Conservation (phyloP, 2,888 invertebrate genomes). For the Axea sp. region DNA sequence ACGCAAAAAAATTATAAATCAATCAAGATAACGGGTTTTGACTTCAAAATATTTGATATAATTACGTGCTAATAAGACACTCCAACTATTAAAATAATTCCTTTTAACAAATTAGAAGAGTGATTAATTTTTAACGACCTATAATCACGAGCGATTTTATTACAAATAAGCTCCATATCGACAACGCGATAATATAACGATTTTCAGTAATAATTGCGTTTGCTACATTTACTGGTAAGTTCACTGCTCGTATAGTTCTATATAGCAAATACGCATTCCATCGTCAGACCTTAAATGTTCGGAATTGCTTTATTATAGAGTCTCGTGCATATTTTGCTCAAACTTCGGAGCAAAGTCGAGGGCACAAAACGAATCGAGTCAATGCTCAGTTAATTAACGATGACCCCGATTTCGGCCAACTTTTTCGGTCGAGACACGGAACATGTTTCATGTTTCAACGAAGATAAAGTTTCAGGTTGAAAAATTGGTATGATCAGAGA, state of each 20-base stretch:
- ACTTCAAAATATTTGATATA: too few species aligned
- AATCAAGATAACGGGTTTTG: too few species aligned
- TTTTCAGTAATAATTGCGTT: constrained; percentile 72
- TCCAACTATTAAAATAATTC: too few species aligned
- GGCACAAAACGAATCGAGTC: constrained; percentile 52
- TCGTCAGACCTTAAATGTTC: constrained; percentile 18
- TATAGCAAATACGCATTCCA: constrained; percentile 12
- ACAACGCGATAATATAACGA: constrained; percentile 69
- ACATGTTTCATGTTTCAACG: constrained; percentile 42
- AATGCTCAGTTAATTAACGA: constrained; percentile 58
- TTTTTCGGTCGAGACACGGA: constrained; percentile 45
- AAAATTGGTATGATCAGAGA: constrained; percentile 15
- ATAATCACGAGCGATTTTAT: constrained; percentile 45
- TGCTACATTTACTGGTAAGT: constrained; percentile 41
- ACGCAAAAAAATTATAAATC: too few species aligned
- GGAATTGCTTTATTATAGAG: constrained; percentile 61
- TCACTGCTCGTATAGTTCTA: constrained; percentile 62
- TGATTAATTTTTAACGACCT: constrained; percentile 35
- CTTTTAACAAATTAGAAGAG: constrained; percentile 39
- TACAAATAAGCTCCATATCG: constrained; percentile 27
- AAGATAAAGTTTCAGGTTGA: constrained; percentile 23
- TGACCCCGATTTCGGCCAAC: constrained; percentile 48
- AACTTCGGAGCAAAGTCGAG: constrained; percentile 47
- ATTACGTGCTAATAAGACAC: too few species aligned
- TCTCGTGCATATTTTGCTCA: constrained; percentile 19